These are phyloP conservation scores for Imbricaverruca yamaguchii DNA, from an alignment of 2,888 invertebrate species.

Conservation along the genomic window DNA sequence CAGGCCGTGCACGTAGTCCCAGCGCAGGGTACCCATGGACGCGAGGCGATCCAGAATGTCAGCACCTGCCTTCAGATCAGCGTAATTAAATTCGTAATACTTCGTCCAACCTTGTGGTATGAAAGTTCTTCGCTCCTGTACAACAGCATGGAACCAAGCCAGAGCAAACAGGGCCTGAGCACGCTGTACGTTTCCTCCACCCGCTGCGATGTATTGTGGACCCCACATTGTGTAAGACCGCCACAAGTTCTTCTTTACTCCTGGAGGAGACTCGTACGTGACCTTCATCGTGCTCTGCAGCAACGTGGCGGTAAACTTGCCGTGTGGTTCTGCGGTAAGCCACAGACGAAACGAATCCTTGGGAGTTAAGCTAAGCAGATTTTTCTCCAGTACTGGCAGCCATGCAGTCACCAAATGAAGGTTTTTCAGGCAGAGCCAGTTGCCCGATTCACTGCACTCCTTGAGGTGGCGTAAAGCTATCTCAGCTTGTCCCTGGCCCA, in stretches of 20 bases:
- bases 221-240: slow-evolving; percentile 66
- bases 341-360: slow-evolving; percentile 63
- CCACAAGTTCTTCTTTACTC: slow-evolving; percentile 70
- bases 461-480: slow-evolving; percentile 53
- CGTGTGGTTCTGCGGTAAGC: slow-evolving; percentile 77
- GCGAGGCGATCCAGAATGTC: slow-evolving; percentile 52
- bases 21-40: slow-evolving; percentile 44
- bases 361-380: slow-evolving; percentile 48
- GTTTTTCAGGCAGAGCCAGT: slow-evolving; percentile 74
- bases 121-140: slow-evolving; percentile 79
- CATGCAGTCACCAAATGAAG: slow-evolving; percentile 66
- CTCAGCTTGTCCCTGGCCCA: slow-evolving; percentile 70
- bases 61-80: slow-evolving; percentile 67
- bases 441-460: slow-evolving; percentile 54
- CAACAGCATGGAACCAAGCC: slow-evolving; percentile 79
- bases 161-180: slow-evolving; percentile 60
- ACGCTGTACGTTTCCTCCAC: slow-evolving; percentile 34
- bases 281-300: slow-evolving; percentile 70
- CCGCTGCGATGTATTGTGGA: slow-evolving; percentile 38
- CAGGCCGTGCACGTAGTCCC: slow-evolving; percentile 68
- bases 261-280: slow-evolving; percentile 74
- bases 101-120: slow-evolving; percentile 90
- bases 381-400: slow-evolving; percentile 60
- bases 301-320: slow-evolving; percentile 63
- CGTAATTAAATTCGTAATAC: slow-evolving; percentile 77